Conservation (phyloP, 1,140 invertebrate genomes). For the Chrysomallon squamiferum region DNA sequence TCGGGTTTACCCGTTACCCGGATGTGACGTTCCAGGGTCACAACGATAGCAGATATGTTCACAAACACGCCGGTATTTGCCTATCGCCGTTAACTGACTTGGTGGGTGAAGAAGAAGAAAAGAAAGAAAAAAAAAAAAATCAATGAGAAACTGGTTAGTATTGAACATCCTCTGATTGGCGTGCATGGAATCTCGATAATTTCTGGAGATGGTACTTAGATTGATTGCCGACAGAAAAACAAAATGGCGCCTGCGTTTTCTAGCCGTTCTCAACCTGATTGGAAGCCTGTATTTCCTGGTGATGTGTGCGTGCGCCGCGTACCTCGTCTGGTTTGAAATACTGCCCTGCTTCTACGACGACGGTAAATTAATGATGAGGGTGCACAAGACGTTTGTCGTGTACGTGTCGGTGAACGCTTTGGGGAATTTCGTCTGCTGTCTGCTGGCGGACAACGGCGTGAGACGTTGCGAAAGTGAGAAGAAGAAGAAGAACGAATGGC, state of each 20-base stretch:
- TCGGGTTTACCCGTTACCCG: too few relatives aligned
- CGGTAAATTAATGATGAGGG: neutral
- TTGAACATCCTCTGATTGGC: too few relatives aligned
- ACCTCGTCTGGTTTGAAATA: slow-evolving; percentile 4
- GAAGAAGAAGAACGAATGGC: neutral
- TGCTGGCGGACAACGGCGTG: slow-evolving; percentile 8
- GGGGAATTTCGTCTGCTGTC: slow-evolving; percentile 13
- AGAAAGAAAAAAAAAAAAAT: too few relatives aligned
- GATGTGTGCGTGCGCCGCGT: slow-evolving; percentile 1
- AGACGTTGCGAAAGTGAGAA: neutral
- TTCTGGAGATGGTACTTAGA: too few relatives aligned
- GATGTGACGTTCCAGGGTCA: too few relatives aligned
- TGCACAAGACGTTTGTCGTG: neutral
- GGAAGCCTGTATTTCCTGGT: slow-evolving; percentile 7
- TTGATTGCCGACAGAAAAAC: too few relatives aligned
- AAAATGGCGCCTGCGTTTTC: neutral
- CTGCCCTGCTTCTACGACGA: slow-evolving; percentile 10
- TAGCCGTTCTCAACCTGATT: slow-evolving; percentile 10
- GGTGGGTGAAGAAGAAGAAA: too few relatives aligned
- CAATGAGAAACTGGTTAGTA: too few relatives aligned
- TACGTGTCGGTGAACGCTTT: slow-evolving; percentile 16
- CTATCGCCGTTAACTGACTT: too few relatives aligned
- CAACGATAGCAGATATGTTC: too few relatives aligned
- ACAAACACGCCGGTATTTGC: too few relatives aligned
- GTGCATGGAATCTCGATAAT: too few relatives aligned